These are phyloP conservation scores for Oceanodroma tethys DNA, from an alignment of 2,113 vertebrate species.

Conservation along the genomic window DNA sequence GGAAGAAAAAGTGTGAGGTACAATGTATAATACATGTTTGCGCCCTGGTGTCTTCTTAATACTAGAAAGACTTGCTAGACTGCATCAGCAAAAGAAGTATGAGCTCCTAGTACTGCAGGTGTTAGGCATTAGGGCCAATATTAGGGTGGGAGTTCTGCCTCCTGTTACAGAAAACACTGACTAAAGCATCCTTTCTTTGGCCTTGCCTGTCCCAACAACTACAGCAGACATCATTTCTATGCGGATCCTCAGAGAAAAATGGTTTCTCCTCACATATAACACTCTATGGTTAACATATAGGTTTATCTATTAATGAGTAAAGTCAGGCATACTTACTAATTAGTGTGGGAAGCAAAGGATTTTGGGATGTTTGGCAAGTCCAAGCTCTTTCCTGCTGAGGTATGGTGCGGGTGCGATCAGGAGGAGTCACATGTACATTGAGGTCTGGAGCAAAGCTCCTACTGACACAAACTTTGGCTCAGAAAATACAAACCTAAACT, in stretches of 20 bases:
- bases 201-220: neutral
- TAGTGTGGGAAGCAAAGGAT: neutral
- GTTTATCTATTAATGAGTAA: neutral
- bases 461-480: neutral
- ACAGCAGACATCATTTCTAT: neutral
- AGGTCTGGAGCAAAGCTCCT: neutral
- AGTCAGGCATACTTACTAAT: neutral
- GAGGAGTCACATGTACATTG: neutral
- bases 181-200: neutral
- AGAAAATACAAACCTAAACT: neutral
- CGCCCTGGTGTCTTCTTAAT: neutral
- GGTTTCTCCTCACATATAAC: neutral
- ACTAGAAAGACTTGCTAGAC: neutral
- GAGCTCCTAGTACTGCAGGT: neutral
- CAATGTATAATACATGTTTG: neutral
- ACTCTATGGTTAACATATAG: too few species aligned
- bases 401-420: neutral
- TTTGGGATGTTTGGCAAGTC: neutral
- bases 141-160: neutral
- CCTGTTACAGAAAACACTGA: neutral
- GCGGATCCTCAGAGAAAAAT: neutral
- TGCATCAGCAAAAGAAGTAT: neutral
- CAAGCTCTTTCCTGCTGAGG: neutral
- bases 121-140: neutral
- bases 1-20: neutral